Evolutionary conservation across 1,140 invertebrate genomes (phyloP).

Genomic region (Heliothis subflexa): DNA sequence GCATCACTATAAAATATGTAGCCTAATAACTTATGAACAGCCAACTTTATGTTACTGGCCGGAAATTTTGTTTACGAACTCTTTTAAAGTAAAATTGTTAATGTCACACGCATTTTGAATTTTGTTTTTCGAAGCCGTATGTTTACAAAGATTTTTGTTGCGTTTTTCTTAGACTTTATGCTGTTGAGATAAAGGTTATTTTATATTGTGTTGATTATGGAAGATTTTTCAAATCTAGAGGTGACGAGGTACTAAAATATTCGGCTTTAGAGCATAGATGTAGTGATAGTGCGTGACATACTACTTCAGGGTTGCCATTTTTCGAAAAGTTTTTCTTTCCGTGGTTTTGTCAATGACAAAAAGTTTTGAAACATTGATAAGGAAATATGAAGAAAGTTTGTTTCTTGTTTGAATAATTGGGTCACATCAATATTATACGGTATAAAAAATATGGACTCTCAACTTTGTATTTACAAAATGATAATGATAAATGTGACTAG

Average conservation of each 20-base stretch:
- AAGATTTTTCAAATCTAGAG: slow-evolving; percentile 44
- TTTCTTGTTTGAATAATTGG: slow-evolving; percentile 9
- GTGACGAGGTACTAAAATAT: slow-evolving; percentile 63
- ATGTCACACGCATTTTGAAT: slow-evolving; percentile 32
- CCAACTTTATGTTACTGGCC: slow-evolving; percentile 24
- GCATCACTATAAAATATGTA: slow-evolving; percentile 72
- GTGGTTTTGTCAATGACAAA: slow-evolving; percentile 9
- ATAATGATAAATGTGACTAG: neutral
- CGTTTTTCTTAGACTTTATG: slow-evolving; percentile 20
- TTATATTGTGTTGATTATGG: neutral
- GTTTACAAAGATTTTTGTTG: slow-evolving; percentile 39
- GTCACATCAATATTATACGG: neutral
- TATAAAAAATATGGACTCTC: no score
- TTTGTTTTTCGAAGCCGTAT: slow-evolving; percentile 45
- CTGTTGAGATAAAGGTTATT: neutral
- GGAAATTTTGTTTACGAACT: neutral
- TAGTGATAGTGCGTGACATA: slow-evolving; percentile 62
- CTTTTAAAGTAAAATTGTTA: slow-evolving; percentile 37
- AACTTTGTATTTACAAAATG: no score
- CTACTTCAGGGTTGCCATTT: slow-evolving; percentile 52
- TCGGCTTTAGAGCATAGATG: slow-evolving; percentile 59
- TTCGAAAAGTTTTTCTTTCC: slow-evolving; percentile 11
- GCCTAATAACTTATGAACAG: slow-evolving; percentile 64
- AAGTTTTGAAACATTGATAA: slow-evolving; percentile 11
- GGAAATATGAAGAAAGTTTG: slow-evolving; percentile 9